Percentiles rank a stretch among this genome's conserved stretches.
These are phyloP conservation scores for Pterobdella sp. DNA, from an alignment of 2,888 invertebrate genomes.

Conservation along the genomic window DNA sequence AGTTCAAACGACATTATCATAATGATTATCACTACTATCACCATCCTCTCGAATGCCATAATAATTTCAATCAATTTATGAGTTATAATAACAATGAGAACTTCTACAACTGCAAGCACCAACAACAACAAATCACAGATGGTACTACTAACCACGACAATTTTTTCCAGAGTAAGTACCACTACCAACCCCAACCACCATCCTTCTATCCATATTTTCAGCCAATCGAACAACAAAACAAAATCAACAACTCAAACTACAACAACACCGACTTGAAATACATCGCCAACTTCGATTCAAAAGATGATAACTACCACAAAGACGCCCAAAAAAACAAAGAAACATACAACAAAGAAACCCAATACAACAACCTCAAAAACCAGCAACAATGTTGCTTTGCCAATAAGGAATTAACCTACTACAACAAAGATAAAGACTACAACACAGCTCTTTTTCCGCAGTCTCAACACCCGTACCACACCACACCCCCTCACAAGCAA, in stretches of 20 bases:
- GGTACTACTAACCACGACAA: not conserved
- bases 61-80: not conserved
- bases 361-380: not conserved
- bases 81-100: not conserved
- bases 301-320: not conserved
- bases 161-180: not conserved
- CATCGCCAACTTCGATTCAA: not conserved
- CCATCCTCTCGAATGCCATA: not conserved
- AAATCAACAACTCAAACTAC: not conserved
- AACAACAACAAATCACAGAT: not conserved
- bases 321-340: conserved; percentile 1
- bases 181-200: not conserved
- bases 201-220: not conserved
- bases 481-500: not conserved
- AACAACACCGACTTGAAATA: not conserved
- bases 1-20: conserved; percentile 15
- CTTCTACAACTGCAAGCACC: not conserved
- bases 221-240: not conserved
- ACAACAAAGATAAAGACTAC: not conserved
- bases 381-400: not conserved
- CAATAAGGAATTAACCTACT: not conserved
- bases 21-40: conserved; percentile 14
- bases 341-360: not conserved
- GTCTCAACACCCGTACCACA: too few relatives aligned
- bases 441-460: too few relatives aligned